A percentile compares a stretch with the other conserved stretches of the same genome.
phyloP scores from a whole-genome alignment of 2,797 vertebrate species.

The Heterohyrax brucei region DNA sequence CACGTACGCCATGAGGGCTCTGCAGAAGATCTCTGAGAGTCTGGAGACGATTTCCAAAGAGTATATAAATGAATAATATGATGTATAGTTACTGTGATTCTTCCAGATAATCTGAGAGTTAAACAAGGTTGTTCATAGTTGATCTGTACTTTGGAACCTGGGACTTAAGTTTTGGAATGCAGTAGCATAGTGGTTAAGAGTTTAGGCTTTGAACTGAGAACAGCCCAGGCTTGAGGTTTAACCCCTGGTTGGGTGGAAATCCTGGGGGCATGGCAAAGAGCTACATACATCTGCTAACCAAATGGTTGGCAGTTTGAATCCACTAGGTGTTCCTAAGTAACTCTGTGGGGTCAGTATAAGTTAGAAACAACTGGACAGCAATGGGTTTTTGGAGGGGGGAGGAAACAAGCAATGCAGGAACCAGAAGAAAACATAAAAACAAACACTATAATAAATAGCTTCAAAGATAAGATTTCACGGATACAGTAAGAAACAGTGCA shows the following conservation, averaged over 20 bases:
- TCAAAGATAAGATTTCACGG: neutral
- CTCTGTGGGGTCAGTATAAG: too few species aligned
- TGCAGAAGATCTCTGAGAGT: constrained; percentile 20
- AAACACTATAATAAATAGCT: neutral
- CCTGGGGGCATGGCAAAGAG: neutral
- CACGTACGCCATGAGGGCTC: neutral
- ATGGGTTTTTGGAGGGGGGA: neutral
- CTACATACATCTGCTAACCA: too few species aligned
- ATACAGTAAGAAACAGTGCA: neutral
- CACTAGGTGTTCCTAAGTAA: too few species aligned
- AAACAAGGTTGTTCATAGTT: constrained; percentile 31
- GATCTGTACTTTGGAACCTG: constrained; percentile 43
- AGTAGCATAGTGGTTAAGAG: constrained; percentile 41
- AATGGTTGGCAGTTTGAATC: too few species aligned
- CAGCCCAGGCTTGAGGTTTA: constrained; percentile 19
- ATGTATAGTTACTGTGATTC: neutral
- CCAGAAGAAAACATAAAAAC: neutral
- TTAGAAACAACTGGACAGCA: too few species aligned
- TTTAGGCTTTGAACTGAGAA: constrained; percentile 38
- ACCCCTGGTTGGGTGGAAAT: neutral
- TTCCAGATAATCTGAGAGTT: neutral
- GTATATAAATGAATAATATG: neutral
- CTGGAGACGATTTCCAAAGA: constrained; percentile 27
- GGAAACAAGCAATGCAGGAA: neutral
- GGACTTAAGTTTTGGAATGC: constrained; percentile 11